phyloP scores from a whole-genome alignment of 2,888 invertebrate genomes.

The Bellardia bayeri region DNA sequence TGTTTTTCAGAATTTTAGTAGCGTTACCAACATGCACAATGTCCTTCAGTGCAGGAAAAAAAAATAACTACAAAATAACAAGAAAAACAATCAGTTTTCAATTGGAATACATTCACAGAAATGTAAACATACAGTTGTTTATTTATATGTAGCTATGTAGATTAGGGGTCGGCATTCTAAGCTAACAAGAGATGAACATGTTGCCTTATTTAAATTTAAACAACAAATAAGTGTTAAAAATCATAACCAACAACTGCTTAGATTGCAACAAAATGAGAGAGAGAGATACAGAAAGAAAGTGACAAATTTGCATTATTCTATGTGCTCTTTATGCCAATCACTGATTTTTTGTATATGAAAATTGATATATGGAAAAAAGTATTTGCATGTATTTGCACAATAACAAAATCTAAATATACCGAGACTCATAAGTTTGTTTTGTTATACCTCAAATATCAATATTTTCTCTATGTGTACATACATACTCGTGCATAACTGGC shows the following conservation, averaged over 20 bases:
- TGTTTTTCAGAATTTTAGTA: neutral
- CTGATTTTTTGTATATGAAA: neutral
- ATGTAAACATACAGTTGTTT: neutral
- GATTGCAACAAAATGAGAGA: too few relatives aligned
- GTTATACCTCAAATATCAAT: constrained; percentile 28
- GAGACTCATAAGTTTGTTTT: neutral
- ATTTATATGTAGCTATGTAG: too few relatives aligned
- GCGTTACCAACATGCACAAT: constrained; percentile 7
- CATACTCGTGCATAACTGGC: neutral
- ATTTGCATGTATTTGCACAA: constrained; percentile 44
- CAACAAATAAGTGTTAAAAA: too few relatives aligned
- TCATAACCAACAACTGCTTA: too few relatives aligned
- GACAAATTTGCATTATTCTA: too few relatives aligned
- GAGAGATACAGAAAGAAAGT: too few relatives aligned
- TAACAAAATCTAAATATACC: neutral
- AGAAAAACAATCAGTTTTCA: constrained; percentile 51
- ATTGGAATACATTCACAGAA: constrained; percentile 6
- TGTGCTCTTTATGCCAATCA: too few relatives aligned
- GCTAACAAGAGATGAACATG: too few relatives aligned
- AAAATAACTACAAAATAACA: neutral
- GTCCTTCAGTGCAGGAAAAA: constrained; percentile 29
- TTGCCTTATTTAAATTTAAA: too few relatives aligned
- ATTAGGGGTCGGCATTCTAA: too few relatives aligned
- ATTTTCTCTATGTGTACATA: constrained; percentile 23
- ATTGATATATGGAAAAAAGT: constrained; percentile 38